Percentiles rank a stretch among this genome's conserved stretches.
These are phyloP conservation scores for Saxidomus purpurata DNA, from an alignment of 1,140 invertebrate genomes.

Conservation along the genomic window DNA sequence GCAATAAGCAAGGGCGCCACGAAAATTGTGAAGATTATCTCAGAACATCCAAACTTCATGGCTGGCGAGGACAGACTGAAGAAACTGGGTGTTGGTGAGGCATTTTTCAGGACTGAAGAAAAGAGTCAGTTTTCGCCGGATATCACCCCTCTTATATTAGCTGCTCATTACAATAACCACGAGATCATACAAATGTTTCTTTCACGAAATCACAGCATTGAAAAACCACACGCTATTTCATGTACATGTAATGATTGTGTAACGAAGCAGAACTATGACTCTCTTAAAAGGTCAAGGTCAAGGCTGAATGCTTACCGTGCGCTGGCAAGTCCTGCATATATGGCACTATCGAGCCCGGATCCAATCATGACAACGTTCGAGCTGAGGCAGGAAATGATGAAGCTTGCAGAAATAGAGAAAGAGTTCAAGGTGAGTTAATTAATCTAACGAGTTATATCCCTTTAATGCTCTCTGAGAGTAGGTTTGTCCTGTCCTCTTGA, in stretches of 20 bases:
- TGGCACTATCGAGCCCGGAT: constrained; percentile 90
- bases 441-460: background rate
- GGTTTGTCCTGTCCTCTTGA: too few species aligned
- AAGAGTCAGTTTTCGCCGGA: constrained; percentile 84
- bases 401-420: constrained; percentile 86
- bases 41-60: constrained; percentile 85
- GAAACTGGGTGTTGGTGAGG: constrained; percentile 82
- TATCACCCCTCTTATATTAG: constrained; percentile 86
- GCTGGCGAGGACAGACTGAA: constrained; percentile 84
- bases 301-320: constrained; percentile 86
- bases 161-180: constrained; percentile 86
- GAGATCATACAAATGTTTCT: constrained; percentile 87
- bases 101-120: constrained; percentile 83
- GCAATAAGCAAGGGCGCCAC: constrained; percentile 86
- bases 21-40: constrained; percentile 85
- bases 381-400: constrained; percentile 88
- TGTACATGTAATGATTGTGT: constrained; percentile 89
- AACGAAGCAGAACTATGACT: constrained; percentile 86
- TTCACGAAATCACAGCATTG: constrained; percentile 85
- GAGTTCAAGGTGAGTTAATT: constrained; percentile 88
- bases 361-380: constrained; percentile 90
- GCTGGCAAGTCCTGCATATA: constrained; percentile 88
- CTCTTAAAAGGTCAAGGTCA: constrained; percentile 84
- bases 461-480: too few species aligned
- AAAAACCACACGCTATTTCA: constrained; percentile 88